Evolutionary conservation across 2,888 invertebrate genomes (phyloP).

Genomic region (Sclerodermus sp.): DNA sequence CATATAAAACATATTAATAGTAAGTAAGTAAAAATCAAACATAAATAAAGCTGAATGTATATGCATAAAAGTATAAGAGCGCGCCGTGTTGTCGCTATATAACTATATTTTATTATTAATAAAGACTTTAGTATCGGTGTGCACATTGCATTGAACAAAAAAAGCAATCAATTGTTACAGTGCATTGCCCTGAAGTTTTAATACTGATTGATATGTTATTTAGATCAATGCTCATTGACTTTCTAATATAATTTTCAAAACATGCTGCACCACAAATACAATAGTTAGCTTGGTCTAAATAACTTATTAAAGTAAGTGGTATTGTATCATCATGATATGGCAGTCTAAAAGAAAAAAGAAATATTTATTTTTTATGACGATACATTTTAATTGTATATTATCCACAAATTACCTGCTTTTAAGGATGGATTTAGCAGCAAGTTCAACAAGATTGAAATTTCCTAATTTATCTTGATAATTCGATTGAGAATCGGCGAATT

Average conservation of each 20-base stretch:
- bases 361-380: slow-evolving; percentile 3
- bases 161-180: slow-evolving; percentile 64
- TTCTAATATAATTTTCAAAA: slow-evolving; percentile 35
- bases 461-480: slow-evolving; percentile 43
- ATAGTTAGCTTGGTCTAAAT: slow-evolving; percentile 65
- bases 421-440: slow-evolving; percentile 62
- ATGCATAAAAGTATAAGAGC: too few species aligned
- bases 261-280: slow-evolving; percentile 67
- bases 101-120: not conserved
- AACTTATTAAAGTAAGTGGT: slow-evolving; percentile 64
- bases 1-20: too few species aligned
- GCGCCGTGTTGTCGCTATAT: too few species aligned
- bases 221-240: slow-evolving; percentile 24
- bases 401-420: slow-evolving; percentile 47
- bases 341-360: slow-evolving; percentile 47
- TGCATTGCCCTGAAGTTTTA: slow-evolving; percentile 42
- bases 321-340: slow-evolving; percentile 63
- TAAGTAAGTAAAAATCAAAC: too few species aligned
- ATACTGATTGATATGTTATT: slow-evolving; percentile 31
- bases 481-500: slow-evolving; percentile 51
- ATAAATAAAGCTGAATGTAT: too few species aligned
- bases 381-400: slow-evolving; percentile 6
- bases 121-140: slow-evolving; percentile 5
- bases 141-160: slow-evolving; percentile 65
- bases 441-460: slow-evolving; percentile 62